A percentile compares a stretch with the other conserved stretches of the same genome.
These are phyloP conservation scores for Sinotaia quadrata DNA, from an alignment of 2,888 invertebrate genomes.

Conservation along the genomic window DNA sequence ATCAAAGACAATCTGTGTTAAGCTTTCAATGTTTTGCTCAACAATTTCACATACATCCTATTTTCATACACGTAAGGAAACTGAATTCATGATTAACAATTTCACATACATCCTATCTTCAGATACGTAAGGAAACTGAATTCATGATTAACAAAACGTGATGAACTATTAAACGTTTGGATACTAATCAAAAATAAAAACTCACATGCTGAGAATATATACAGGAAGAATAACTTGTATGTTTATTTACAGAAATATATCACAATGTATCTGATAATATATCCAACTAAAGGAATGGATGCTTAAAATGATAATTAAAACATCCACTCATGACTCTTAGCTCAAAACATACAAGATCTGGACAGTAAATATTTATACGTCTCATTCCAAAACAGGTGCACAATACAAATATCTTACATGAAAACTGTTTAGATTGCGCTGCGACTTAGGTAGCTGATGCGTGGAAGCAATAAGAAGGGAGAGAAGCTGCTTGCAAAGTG, in stretches of 20 bases:
- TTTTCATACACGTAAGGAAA: no score
- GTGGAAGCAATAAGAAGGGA: constrained; percentile 49
- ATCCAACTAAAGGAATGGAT: no score
- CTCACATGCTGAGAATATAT: not conserved
- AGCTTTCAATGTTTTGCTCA: no score
- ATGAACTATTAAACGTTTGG: not conserved
- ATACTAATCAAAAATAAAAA: not conserved
- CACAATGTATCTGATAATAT: not conserved
- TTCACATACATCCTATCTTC: no score
- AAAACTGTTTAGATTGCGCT: constrained; percentile 56
- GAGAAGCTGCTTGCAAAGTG: constrained; percentile 51
- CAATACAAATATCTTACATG: constrained; percentile 46
- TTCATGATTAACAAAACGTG: not conserved
- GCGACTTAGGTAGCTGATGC: constrained; percentile 47
- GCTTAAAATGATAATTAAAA: no score
- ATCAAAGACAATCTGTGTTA: no score
- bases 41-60: no score
- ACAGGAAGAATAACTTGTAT: no score
- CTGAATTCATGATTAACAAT: no score
- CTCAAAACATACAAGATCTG: no score
- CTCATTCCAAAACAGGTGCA: not conserved
- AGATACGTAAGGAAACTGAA: no score
- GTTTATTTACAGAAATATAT: not conserved
- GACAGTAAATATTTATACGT: not conserved
- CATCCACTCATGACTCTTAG: not conserved